These are phyloP conservation scores for Smittia aterrima DNA, from an alignment of 2,888 invertebrate genomes.

Conservation along the genomic window DNA sequence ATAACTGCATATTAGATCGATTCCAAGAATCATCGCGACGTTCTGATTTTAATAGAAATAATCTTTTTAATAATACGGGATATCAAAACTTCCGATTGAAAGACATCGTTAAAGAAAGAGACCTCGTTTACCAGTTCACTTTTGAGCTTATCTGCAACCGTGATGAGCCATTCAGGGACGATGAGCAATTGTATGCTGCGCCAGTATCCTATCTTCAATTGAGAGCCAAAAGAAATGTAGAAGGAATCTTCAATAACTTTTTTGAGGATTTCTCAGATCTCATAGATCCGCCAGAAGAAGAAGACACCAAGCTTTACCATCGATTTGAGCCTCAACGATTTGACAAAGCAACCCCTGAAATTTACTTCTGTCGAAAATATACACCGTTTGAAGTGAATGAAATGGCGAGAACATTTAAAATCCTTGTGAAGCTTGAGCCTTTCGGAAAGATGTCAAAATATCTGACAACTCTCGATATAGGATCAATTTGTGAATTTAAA, in stretches of 20 bases:
- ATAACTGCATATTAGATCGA: slow-evolving; percentile 12
- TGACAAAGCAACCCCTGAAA: slow-evolving; percentile 16
- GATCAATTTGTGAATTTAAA: slow-evolving; percentile 6
- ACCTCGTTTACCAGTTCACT: neutral
- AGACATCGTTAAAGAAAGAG: neutral
- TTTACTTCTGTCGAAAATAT: slow-evolving; percentile 4
- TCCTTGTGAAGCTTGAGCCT: slow-evolving; percentile 4
- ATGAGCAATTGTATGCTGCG: neutral
- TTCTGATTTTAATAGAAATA: neutral
- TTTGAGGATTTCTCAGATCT: neutral
- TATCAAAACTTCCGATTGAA: neutral
- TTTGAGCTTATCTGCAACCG: neutral
- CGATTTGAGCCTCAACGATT: neutral
- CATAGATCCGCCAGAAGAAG: neutral
- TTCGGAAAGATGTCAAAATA: slow-evolving; percentile 9
- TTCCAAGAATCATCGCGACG: neutral
- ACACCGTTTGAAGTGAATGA: slow-evolving; percentile 13
- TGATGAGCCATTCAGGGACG: neutral
- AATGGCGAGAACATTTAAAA: neutral
- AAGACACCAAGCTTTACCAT: neutral
- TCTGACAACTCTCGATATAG: neutral
- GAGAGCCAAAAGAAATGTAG: neutral
- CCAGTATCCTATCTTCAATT: neutral
- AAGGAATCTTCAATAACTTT: neutral
- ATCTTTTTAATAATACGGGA: neutral